Conservation (phyloP, 2,113 vertebrate species). For the Colius striatus region DNA sequence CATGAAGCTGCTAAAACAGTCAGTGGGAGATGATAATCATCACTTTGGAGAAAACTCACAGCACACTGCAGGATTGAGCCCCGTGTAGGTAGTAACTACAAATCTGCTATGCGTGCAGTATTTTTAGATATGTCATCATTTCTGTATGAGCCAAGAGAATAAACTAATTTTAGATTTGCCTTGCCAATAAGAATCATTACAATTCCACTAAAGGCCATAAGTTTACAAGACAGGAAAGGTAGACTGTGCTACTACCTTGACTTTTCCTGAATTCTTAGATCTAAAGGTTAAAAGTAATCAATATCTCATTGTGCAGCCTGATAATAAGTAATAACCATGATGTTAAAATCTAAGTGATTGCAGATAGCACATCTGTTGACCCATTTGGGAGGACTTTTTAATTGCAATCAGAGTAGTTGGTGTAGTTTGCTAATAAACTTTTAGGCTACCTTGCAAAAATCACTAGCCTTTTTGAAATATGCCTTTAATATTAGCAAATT, state of each 20-base stretch:
- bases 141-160: slow-evolving; percentile 70
- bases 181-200: slow-evolving; percentile 76
- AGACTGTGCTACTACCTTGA: slow-evolving; percentile 57
- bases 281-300: slow-evolving; percentile 86
- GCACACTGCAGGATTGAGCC: neutral
- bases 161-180: slow-evolving; percentile 72
- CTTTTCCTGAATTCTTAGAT: slow-evolving; percentile 77
- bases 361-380: slow-evolving; percentile 75
- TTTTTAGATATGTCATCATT: slow-evolving; percentile 74
- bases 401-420: slow-evolving; percentile 77
- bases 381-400: slow-evolving; percentile 70
- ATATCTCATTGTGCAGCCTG: slow-evolving; percentile 82
- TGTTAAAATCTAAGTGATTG: slow-evolving; percentile 81
- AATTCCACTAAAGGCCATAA: slow-evolving; percentile 74
- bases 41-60: neutral
- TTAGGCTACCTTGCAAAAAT: slow-evolving; percentile 72
- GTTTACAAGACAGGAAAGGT: slow-evolving; percentile 68
- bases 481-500: slow-evolving; percentile 50
- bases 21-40: neutral
- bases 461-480: slow-evolving; percentile 52
- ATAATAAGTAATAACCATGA: slow-evolving; percentile 82
- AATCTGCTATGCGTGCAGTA: slow-evolving; percentile 43
- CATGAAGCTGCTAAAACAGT: neutral
- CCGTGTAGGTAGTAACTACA: slow-evolving; percentile 22
- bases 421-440: slow-evolving; percentile 77